These are phyloP conservation scores for Schizaphis graminum DNA, from an alignment of 2,888 invertebrate genomes.

Conservation along the genomic window DNA sequence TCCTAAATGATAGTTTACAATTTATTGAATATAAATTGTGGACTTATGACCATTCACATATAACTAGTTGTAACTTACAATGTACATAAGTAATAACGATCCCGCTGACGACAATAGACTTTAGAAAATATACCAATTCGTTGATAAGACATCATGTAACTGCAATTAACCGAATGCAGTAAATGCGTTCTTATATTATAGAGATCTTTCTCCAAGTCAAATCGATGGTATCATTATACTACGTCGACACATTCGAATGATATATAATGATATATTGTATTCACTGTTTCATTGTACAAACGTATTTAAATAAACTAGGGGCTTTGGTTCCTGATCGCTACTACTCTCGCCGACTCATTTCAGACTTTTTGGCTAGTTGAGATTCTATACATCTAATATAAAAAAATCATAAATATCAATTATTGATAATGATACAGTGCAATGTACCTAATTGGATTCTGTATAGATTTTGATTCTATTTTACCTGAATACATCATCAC, in stretches of 20 bases:
- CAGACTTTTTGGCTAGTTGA: background rate
- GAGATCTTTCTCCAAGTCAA: background rate
- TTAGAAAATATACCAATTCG: background rate
- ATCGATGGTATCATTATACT: background rate
- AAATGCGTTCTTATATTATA: background rate
- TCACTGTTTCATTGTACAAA: background rate
- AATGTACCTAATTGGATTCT: background rate
- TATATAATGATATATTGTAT: background rate
- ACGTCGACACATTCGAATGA: background rate
- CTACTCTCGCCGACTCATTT: background rate
- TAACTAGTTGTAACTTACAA: constrained; percentile 15
- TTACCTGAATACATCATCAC: background rate
- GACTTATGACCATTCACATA: background rate
- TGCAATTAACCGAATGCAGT: background rate
- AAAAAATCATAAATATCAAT: background rate
- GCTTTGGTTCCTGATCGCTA: background rate
- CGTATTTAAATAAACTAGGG: background rate
- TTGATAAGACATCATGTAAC: background rate
- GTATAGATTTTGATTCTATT: background rate
- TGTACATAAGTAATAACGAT: background rate
- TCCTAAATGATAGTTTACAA: constrained; percentile 49
- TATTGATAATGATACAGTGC: background rate
- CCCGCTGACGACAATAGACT: background rate
- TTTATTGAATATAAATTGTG: constrained; percentile 6
- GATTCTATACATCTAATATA: background rate